phyloP scores from a whole-genome alignment of 2,797 vertebrate genomes.

The Macroramphosus scolopax region DNA sequence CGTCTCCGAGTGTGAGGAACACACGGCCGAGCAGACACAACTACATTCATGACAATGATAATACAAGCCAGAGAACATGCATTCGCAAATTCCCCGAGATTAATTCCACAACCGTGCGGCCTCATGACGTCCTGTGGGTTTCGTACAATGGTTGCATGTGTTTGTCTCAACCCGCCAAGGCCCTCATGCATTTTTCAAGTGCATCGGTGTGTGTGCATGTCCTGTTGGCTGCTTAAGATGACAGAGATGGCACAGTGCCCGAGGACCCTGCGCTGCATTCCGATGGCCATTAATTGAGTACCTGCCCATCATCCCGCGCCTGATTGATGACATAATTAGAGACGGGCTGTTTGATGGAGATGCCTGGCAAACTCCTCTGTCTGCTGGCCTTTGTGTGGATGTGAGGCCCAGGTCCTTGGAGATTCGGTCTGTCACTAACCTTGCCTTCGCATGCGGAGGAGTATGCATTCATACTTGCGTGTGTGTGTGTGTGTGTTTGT shows the following conservation, averaged over 20 bases:
- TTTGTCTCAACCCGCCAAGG: constrained; percentile 14
- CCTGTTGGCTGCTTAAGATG: constrained; percentile 61
- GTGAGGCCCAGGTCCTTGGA: constrained; percentile 58
- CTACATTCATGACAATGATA: no score
- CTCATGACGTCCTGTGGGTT: no score
- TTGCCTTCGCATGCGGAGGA: constrained; percentile 48
- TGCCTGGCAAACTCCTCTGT: constrained; percentile 61
- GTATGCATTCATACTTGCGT: constrained; percentile 21
- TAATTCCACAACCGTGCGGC: no score
- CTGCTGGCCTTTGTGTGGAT: constrained; percentile 63
- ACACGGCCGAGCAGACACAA: no score
- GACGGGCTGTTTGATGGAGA: constrained; percentile 69
- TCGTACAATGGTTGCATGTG: constrained; percentile 44
- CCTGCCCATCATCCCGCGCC: constrained; percentile 63
- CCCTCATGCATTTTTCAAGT: constrained; percentile 42
- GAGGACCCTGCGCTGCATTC: constrained; percentile 58
- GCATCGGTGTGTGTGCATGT: constrained; percentile 58
- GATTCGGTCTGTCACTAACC: constrained; percentile 62
- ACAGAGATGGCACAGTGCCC: constrained; percentile 60
- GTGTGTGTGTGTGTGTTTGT: constrained; percentile 14
- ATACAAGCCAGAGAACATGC: no score
- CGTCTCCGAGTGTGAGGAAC: no score
- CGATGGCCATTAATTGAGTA: constrained; percentile 72
- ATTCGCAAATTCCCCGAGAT: no score
- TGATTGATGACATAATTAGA: constrained; percentile 80